Conservation (phyloP, 2,888 invertebrate genomes). For the Drosophila pegasa region DNA sequence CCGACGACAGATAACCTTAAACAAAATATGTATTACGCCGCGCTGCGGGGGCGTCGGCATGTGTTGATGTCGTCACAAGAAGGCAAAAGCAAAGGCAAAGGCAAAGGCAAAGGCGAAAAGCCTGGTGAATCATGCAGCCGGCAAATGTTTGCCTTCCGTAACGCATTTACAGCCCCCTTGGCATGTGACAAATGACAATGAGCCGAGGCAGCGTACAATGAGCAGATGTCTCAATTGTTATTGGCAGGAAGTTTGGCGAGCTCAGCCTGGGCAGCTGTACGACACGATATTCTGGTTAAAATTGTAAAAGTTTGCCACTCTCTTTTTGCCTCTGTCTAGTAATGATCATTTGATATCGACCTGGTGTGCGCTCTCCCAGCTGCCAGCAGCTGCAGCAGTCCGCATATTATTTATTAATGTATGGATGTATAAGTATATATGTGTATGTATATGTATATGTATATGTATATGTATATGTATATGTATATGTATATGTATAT, state of each 20-base stretch:
- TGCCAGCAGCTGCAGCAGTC: conserved; percentile 46
- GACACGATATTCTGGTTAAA: conserved; percentile 29
- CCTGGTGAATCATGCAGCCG: conserved; percentile 57
- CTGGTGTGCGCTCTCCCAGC: conserved; percentile 21
- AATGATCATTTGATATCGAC: conserved; percentile 38
- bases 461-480: conserved; percentile 2
- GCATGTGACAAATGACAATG: conserved; percentile 56
- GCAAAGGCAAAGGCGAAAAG: no score
- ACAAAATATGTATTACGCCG: conserved; percentile 46
- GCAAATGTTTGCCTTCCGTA: conserved; percentile 44
- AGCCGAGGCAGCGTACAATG: conserved; percentile 13
- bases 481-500: conserved; percentile 1
- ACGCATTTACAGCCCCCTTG: conserved; percentile 36
- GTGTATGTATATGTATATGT: not conserved
- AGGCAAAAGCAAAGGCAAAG: no score
- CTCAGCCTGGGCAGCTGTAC: conserved; percentile 4
- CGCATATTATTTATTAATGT: conserved; percentile 24
- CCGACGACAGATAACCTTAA: conserved; percentile 60
- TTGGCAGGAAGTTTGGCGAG: conserved; percentile 24
- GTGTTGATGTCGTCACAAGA: conserved; percentile 70
- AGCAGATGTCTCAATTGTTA: conserved; percentile 57
- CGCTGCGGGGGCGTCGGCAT: conserved; percentile 34
- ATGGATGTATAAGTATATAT: conserved; percentile 2
- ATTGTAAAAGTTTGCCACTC: conserved; percentile 45
- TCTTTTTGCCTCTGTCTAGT: not conserved